These are phyloP conservation scores for Bombus pascuorum DNA, from an alignment of 1,140 invertebrate species.

Conservation along the genomic window DNA sequence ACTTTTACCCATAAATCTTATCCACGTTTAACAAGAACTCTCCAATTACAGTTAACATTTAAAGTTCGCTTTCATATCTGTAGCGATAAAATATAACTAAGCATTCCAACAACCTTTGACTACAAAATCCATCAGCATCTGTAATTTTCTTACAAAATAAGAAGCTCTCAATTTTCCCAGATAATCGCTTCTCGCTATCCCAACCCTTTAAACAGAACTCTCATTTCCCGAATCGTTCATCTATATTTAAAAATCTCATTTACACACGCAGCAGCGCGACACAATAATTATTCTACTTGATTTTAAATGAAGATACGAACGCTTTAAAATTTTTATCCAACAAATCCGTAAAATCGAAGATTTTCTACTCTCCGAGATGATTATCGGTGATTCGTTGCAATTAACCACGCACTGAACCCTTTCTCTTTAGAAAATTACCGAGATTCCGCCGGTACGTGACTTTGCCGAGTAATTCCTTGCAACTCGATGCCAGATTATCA, in stretches of 20 bases:
- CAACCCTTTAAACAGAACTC: background rate
- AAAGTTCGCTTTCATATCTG: background rate
- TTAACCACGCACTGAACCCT: background rate
- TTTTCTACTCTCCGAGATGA: background rate
- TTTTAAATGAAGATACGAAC: too few relatives aligned
- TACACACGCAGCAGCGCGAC: too few relatives aligned
- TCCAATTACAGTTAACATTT: background rate
- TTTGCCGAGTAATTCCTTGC: slow-evolving; percentile 55
- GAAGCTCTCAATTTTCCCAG: background rate
- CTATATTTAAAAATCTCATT: too few relatives aligned
- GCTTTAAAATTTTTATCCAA: background rate
- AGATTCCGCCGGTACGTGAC: slow-evolving; percentile 50
- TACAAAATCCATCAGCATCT: background rate
- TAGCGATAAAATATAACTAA: background rate
- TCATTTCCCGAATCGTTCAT: too few relatives aligned
- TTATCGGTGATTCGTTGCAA: background rate
- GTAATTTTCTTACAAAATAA: background rate
- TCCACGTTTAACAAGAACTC: background rate
- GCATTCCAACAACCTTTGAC: background rate
- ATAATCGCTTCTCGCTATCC: background rate
- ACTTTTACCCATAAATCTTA: background rate
- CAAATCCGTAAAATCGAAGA: background rate
- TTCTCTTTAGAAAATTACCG: slow-evolving; percentile 45
- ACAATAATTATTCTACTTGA: too few relatives aligned
- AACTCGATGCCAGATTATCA: slow-evolving; percentile 57